Conservation (phyloP, 2,113 vertebrate species). For the Lates calcarifer region DNA sequence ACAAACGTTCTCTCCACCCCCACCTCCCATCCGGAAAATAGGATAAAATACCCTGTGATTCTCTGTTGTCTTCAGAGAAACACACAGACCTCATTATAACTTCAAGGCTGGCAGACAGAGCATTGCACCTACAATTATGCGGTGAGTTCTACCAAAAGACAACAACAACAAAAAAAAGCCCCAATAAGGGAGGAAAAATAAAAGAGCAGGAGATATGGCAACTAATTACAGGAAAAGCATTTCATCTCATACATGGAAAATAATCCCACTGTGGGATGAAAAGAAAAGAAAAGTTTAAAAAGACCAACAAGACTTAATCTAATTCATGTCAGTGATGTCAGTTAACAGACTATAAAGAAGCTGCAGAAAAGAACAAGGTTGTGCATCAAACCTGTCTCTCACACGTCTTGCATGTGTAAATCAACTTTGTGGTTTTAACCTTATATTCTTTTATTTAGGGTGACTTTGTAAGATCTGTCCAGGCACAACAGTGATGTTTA, state of each 20-base stretch:
- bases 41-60: conserved; percentile 76
- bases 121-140: conserved; percentile 80
- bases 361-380: conserved; percentile 42
- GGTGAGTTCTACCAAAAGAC: conserved; percentile 69
- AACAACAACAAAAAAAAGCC: conserved; percentile 48
- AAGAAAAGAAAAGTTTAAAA: conserved; percentile 53
- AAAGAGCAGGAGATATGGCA: conserved; percentile 65
- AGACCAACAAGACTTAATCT: conserved; percentile 54
- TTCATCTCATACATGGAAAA: conserved; percentile 66
- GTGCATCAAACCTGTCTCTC: conserved; percentile 28
- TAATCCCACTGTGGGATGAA: conserved; percentile 63
- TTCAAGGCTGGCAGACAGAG: conserved; percentile 80
- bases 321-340: conserved; percentile 60
- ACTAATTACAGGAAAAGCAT: conserved; percentile 78
- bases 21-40: conserved; percentile 68
- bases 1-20: conserved; percentile 59
- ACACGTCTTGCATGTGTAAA: conserved; percentile 14
- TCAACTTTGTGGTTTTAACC: background rate
- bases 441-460: background rate
- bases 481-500: background rate
- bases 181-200: conserved; percentile 51
- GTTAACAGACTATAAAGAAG: conserved; percentile 39
- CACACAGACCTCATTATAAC: conserved; percentile 83
- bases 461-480: background rate
- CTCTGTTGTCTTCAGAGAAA: conserved; percentile 75